These are phyloP conservation scores for Poeciliopsis infans DNA, from an alignment of 2,797 vertebrate genomes.

Conservation along the genomic window DNA sequence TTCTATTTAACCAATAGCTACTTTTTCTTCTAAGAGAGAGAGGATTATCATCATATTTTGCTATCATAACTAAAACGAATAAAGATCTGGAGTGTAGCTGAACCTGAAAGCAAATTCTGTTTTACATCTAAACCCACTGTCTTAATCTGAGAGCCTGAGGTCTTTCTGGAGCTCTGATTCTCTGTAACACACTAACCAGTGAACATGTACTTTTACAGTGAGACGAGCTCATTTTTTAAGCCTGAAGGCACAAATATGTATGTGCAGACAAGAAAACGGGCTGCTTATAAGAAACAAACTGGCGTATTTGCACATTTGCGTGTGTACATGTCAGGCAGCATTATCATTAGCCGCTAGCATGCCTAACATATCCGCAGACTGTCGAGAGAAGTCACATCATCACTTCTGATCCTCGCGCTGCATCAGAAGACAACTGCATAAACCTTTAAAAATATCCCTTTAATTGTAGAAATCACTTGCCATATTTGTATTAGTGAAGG, in stretches of 20 bases:
- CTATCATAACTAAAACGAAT: background rate
- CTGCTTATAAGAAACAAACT: background rate
- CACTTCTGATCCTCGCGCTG: background rate
- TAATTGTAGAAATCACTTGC: background rate
- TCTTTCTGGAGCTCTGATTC: conserved; percentile 41
- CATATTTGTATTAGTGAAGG: background rate
- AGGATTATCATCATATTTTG: background rate
- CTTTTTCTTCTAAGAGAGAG: conserved; percentile 3
- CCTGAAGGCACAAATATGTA: conserved; percentile 11
- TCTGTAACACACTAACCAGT: conserved; percentile 28
- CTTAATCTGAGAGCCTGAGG: conserved; percentile 43
- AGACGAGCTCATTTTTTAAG: conserved; percentile 8
- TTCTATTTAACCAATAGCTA: conserved; percentile 5
- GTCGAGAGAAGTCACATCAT: conserved; percentile 43
- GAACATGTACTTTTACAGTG: conserved; percentile 25
- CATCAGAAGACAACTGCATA: background rate
- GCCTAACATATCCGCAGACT: conserved; percentile 57
- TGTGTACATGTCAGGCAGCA: conserved; percentile 50
- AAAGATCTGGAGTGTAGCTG: background rate
- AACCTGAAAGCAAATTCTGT: background rate
- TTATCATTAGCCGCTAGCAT: conserved; percentile 54
- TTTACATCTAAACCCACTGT: conserved; percentile 10
- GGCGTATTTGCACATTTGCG: background rate
- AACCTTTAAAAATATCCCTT: background rate
- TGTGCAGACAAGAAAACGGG: background rate